Base-by-base conservation (phyloP, 2,113 vertebrate species). In the Eolophus roseicapilla region DNA sequence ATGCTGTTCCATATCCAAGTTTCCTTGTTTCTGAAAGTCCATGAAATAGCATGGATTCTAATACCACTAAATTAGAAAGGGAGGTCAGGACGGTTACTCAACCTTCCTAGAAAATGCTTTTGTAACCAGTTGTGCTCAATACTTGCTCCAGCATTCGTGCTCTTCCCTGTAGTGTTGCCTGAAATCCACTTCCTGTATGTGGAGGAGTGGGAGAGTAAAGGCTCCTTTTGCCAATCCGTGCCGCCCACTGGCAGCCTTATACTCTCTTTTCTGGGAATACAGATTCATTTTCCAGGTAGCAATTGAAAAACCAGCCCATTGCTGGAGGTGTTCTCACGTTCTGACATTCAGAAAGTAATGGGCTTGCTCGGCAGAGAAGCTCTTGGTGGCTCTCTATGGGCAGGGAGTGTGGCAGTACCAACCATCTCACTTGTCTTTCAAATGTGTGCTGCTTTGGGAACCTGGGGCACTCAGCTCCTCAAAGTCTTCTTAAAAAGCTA, bases 191-290 rank as follows among this genome's bases (percentile, higher is more conserved):
- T 84, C 46, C 10, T 9, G 0, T 15, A 37, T 53, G 31, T 14
- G 37, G 18, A 50, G 69, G 79, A 77, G 53, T 28, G 37, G 75
- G 46, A 86, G 33, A 70, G 64, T 31, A 67, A 93, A 76, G 52
- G 33, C 28, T 92, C 13, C 27, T 91, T 77, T 63, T 78, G 41
- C 74, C 6, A 6, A 10, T 57, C 53, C 55, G 6, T 94, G 84
- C 84, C 69, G 49, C 82, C 90, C 60, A 82, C 85, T 87, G 94
- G 82, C 78, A 95, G 78, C 77, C 65, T 67, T 35, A 41, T 13
- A 1, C 24, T 70, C 28, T 60, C n/a, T 65, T 78, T 74, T 77
- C 78, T 87, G 82, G 82, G 70, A 93, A 80, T 5, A 53, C 35
- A 60, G 59, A 49, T 90, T n/a, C 52, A 62, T 84, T 92, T 94